Base-by-base conservation (phyloP, 2,888 invertebrate species). In the Spodoptera exigua region DNA sequence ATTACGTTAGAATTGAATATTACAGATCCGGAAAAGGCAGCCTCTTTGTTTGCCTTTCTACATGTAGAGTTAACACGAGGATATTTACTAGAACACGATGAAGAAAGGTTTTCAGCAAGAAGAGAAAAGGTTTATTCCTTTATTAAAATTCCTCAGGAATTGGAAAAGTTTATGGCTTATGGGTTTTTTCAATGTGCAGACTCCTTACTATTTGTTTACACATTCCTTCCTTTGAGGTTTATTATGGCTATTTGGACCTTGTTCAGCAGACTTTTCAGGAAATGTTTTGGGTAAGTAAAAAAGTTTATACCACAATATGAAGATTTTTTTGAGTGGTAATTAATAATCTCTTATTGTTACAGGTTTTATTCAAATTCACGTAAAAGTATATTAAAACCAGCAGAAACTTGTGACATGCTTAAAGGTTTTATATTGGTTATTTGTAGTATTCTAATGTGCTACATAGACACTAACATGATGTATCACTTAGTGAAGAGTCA, bases 401-500 rank as follows among this genome's bases (percentile, higher is more conserved):
- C 98, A 4, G 98, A 99, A 94, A 97, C 98, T 69, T 99, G 99
- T 94, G 99, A 99, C 95, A 93, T 99, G 56, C 93, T 99, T 12
- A 99, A 99, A 92, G 98, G 98, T n/a, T 95, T 97, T 49, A 97
- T 99, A 65, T 95, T 99, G 83, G 91, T 99, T 69, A 91, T 97
- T 36, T 97, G 98, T 81, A 97, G 97, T 84, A 95, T 97, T 78
- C 90, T 97, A 59, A 97, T 99, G 95, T 96, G 97, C 82, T 97
- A 98, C 81, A 97, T 99, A 70, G 99, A 99, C 88, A 99, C 99
- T 39, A 99, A 99, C 76, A 98, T 99, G 95, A 97, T 99, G 95
- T 99, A 99, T 92, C 99, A 99, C 89, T 95, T 99, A 80, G 97
- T 98, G 44, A 98, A 98, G 88, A 99, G 99, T 81, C 99, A 99